Base-by-base conservation (phyloP, 2,888 invertebrate species). In the Lasioglossum lativentre region DNA sequence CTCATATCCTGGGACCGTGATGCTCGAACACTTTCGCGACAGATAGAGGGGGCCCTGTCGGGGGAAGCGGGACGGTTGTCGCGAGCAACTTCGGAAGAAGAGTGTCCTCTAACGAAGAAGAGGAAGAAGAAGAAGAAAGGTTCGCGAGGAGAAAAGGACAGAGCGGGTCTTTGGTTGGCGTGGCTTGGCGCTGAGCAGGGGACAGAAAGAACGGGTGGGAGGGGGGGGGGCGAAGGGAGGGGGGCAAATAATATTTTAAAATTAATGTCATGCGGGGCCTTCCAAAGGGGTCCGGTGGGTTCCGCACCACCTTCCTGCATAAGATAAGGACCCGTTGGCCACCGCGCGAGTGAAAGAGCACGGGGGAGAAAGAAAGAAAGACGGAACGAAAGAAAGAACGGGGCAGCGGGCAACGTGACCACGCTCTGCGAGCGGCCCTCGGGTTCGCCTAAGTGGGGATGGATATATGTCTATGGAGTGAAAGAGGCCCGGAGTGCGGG, bases 201-300 rank as follows among this genome's bases (percentile, higher is more conserved):
- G 66, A 59, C 59, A 34, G 66, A 19, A 30, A 66, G 34, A 19
- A 10, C 30, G 30, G 30, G 63, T 10, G 34, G 34, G 4, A 19
- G 19, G 66, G 66, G 42, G 83, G 85, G 85, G 80, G 47, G 86
- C 81, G 56, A 86, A 81, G 47, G 14, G 86, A 56, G 88, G 87
- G 91, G 90, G 83, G 88, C 91, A 92, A 94, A 94, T 93, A 94
- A 94, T 94, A 94, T 93, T 94, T 94, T 92, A 94, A 94, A 94
- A 94, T 94, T 94, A 94, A 94, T 92, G 93, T 93, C 92, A 93
- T 91, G 92, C 92, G 91, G 91, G 87, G 89, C 88, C 90, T 89
- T 90, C 90, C 90, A 92, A 92, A 92, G 90, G 89, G 90, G 90
- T 87, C 87, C 89, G 90, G 86, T 89, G 90, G 87, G 85, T 85